Percentiles rank a stretch among this genome's conserved stretches.
These are phyloP conservation scores for Barbus barbus DNA, from an alignment of 2,113 vertebrate genomes.

Conservation along the genomic window DNA sequence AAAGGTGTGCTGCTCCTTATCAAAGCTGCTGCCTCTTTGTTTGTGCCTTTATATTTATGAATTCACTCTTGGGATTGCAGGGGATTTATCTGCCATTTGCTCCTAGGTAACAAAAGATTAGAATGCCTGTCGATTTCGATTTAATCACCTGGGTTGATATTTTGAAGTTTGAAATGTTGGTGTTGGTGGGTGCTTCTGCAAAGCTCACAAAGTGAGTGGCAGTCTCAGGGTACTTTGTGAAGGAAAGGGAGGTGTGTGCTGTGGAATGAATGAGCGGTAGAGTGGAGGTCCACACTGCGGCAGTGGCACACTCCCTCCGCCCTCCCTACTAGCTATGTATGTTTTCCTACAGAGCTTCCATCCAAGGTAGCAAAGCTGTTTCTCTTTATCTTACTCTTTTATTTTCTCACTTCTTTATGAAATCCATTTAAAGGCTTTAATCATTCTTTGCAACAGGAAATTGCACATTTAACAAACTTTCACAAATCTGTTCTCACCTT, in stretches of 20 bases:
- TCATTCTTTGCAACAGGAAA: conserved; percentile 45
- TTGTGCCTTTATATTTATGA: conserved; percentile 63
- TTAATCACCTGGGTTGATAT: conserved; percentile 62
- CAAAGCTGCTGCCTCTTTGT: conserved; percentile 62
- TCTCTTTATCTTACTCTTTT: conserved; percentile 27
- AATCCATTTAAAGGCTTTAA: conserved; percentile 53
- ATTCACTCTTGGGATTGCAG: conserved; percentile 63
- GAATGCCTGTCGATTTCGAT: conserved; percentile 60
- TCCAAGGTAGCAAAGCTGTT: conserved; percentile 18
- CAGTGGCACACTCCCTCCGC: background rate
- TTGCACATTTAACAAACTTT: conserved; percentile 45
- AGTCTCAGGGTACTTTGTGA: conserved; percentile 31
- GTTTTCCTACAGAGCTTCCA: conserved; percentile 27
- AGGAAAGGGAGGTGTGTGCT: conserved; percentile 32
- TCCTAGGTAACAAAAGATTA: conserved; percentile 60
- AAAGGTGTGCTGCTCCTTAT: conserved; percentile 52
- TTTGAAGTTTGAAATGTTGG: conserved; percentile 56
- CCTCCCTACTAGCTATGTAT: background rate
- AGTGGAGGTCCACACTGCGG: conserved; percentile 46
- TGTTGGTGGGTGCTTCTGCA: conserved; percentile 21
- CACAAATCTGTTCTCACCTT: background rate
- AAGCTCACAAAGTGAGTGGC: conserved; percentile 40
- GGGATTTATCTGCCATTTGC: conserved; percentile 67
- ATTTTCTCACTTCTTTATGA: conserved; percentile 36
- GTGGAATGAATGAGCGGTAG: background rate